Base-by-base conservation (phyloP, 2,113 vertebrate species). In the Corythoichthys intestinalis region DNA sequence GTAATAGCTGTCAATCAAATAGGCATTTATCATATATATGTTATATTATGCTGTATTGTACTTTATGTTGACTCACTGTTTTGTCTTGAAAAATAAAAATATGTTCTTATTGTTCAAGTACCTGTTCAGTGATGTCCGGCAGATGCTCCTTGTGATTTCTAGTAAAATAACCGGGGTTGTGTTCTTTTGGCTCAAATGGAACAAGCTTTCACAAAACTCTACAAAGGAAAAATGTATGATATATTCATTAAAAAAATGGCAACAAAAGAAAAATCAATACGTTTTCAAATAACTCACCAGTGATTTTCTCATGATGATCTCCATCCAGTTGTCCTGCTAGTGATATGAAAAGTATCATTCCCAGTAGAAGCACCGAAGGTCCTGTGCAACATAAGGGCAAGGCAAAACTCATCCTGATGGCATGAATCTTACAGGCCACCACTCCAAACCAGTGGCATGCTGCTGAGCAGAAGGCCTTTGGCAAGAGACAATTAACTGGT, bases 381-480 rank as follows among this genome's bases (percentile, higher is more conserved):
- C 90, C 90, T 0, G 90, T 90, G 64, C 75, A 71, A 11, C 79
- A 83, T 1, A 92, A 65, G 0, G 93, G 93, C 6, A 91, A 38
- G 0, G 89, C 91, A 66, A 94, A 94, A 79, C 92, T 83, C 79
- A 90, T 85, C 35, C 73, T 85, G 71, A 93, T 84, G 0, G 91
- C 75, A 56, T 93, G 91, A 72, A 93, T 93, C 75, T 94, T 94
- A 67, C 92, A 93, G 61, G 90, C 91, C 66, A 93, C 90, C 28
- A 93, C 89, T 14, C 92, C 92, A 65, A 94, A 93, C 92, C 93
- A 94, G 73, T 94, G 92, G 70, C 92, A 93, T 15, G 89, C 80
- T 8, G 89, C 91, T 7, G 93, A 90, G 70, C 87, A 91, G 66
- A 92, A 88, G 4, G 88, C 88, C 80, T 90, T 61, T 46, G 47